Evolutionary conservation across 2,113 vertebrate species (phyloP).

Genomic region (Oryzias celebensis): DNA sequence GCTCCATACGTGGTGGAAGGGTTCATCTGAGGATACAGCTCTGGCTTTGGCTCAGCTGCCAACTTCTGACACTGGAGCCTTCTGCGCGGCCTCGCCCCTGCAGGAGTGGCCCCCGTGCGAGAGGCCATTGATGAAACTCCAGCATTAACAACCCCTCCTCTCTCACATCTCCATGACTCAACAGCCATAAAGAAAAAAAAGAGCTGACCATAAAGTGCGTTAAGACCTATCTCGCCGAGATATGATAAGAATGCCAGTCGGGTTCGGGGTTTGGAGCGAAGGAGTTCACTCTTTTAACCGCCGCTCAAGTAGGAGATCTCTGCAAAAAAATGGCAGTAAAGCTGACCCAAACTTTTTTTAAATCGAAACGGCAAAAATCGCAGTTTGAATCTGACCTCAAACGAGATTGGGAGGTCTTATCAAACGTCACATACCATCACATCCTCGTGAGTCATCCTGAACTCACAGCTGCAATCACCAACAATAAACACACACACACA

Average conservation of each 20-base stretch:
- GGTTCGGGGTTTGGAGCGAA: neutral
- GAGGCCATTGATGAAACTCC: slow-evolving; percentile 72
- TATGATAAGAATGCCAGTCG: neutral
- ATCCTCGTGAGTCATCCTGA: slow-evolving; percentile 36
- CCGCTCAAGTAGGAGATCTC: too few relatives aligned
- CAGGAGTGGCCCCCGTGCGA: slow-evolving; percentile 62
- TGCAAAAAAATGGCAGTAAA: neutral
- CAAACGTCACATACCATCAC: slow-evolving; percentile 11
- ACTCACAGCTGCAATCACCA: slow-evolving; percentile 16
- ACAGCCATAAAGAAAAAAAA: slow-evolving; percentile 10
- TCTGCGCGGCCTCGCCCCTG: slow-evolving; percentile 74
- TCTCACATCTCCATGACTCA: slow-evolving; percentile 62
- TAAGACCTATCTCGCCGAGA: neutral
- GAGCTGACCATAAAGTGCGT: neutral
- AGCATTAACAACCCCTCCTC: slow-evolving; percentile 68
- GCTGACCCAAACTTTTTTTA: slow-evolving; percentile 5
- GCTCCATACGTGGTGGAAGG: slow-evolving; percentile 69
- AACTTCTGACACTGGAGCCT: slow-evolving; percentile 77
- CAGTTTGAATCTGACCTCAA: neutral
- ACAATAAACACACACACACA: slow-evolving; percentile 8
- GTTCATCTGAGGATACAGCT: slow-evolving; percentile 80
- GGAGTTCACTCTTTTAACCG: neutral
- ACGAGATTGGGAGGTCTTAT: slow-evolving; percentile 30
- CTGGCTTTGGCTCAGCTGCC: slow-evolving; percentile 77
- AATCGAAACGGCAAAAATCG: slow-evolving; percentile 13